These are phyloP conservation scores for Notodonta ziczac DNA, from an alignment of 2,888 invertebrate genomes.

Conservation along the genomic window DNA sequence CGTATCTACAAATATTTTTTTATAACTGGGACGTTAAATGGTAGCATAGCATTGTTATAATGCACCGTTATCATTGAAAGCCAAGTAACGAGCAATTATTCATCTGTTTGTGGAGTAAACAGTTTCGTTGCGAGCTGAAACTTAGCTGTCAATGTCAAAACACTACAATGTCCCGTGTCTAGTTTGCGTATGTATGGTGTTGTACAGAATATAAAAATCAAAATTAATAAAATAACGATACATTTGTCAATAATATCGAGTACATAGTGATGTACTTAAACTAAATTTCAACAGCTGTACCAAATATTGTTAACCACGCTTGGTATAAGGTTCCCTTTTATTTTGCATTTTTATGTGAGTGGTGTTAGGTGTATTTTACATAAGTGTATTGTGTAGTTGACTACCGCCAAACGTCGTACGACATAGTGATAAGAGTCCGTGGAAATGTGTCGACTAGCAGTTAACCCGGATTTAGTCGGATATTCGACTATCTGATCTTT, in stretches of 20 bases:
- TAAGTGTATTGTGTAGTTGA: conserved; percentile 34
- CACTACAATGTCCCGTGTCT: no score
- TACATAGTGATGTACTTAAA: conserved; percentile 33
- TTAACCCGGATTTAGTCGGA: no score
- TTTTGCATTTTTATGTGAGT: conserved; percentile 26
- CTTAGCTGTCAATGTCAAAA: no score
- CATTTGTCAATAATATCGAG: neutral
- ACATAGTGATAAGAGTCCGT: conserved; percentile 19
- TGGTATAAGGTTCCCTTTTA: conserved; percentile 43
- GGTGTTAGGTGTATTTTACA: conserved; percentile 31
- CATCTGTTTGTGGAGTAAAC: no score
- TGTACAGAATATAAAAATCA: neutral
- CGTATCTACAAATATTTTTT: neutral
- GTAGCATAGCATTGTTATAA: neutral
- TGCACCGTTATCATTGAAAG: neutral
- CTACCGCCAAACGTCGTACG: conserved; percentile 37
- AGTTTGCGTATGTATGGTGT: neutral
- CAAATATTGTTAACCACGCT: conserved; percentile 46
- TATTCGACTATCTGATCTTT: no score
- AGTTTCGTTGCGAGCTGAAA: no score
- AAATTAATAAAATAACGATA: neutral
- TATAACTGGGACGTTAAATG: neutral
- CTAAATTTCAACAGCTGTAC: conserved; percentile 49
- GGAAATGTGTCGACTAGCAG: conserved; percentile 21
- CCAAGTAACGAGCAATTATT: neutral